A percentile compares a stretch with the other conserved stretches of the same genome.
Evolutionary conservation across 1,140 invertebrate species (phyloP).

Genomic region (Elymnias hypermnestra): DNA sequence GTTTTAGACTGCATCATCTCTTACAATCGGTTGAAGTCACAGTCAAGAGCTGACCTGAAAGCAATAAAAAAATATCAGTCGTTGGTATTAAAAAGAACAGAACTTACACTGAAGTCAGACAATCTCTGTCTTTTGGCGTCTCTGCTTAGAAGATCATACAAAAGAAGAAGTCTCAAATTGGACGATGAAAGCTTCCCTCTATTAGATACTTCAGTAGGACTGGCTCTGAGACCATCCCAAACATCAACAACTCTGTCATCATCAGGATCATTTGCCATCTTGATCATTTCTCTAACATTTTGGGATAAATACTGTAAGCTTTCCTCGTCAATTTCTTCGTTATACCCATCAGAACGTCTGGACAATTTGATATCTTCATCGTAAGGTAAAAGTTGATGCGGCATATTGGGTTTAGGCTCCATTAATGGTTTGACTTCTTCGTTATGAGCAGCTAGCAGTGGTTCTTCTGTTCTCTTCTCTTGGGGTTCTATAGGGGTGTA

Average conservation of each 20-base stretch:
- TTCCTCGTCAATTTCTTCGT: conserved; percentile 54
- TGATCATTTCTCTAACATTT: conserved; percentile 62
- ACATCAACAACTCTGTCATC: conserved; percentile 56
- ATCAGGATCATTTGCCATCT: conserved; percentile 50
- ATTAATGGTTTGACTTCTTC: conserved; percentile 56
- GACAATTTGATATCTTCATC: conserved; percentile 35
- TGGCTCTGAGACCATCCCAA: conserved; percentile 41
- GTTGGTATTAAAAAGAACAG: too few relatives aligned
- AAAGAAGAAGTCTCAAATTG: conserved; percentile 66
- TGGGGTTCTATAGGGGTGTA: conserved; percentile 51
- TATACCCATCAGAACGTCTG: conserved; percentile 40
- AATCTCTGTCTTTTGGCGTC: conserved; percentile 76
- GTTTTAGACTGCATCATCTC: too few relatives aligned
- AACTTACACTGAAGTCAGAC: conserved; percentile 73
- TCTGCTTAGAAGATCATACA: conserved; percentile 77
- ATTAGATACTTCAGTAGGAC: conserved; percentile 23
- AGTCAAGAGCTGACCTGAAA: too few relatives aligned
- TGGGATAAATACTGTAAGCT: conserved; percentile 64
- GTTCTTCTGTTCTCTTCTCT: conserved; percentile 40
- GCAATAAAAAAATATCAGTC: too few relatives aligned
- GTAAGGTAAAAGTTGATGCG: conserved; percentile 46
- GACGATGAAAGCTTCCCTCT: conserved; percentile 50
- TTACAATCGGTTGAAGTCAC: too few relatives aligned
- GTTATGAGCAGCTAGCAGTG: conserved; percentile 47
- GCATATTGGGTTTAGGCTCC: conserved; percentile 42